phyloP scores from a whole-genome alignment of 2,113 vertebrate genomes.

The Columba livia region DNA sequence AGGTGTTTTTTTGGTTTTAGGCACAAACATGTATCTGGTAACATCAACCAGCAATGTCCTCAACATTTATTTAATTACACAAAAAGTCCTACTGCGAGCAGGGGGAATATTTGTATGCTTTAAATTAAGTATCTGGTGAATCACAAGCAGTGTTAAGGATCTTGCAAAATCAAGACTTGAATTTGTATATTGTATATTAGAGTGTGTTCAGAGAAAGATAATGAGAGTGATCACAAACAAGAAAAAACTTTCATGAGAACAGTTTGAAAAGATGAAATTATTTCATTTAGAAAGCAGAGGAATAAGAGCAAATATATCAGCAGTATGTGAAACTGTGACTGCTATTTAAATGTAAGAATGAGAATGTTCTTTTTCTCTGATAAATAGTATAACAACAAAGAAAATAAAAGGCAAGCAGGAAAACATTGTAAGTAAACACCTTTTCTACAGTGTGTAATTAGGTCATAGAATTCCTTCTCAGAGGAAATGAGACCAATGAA shows the following conservation, averaged over 20 bases:
- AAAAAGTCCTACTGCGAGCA: neutral
- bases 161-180: neutral
- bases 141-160: neutral
- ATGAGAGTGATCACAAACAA: neutral
- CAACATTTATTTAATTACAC: conserved; percentile 22
- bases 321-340: neutral
- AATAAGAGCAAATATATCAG: neutral
- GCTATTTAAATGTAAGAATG: neutral
- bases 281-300: neutral
- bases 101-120: neutral
- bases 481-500: neutral
- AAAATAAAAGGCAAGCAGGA: neutral
- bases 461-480: neutral
- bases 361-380: neutral
- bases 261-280: neutral
- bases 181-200: neutral
- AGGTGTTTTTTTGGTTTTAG: neutral
- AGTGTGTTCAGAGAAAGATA: neutral
- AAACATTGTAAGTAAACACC: neutral
- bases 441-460: neutral
- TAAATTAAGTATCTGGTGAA: neutral
- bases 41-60: neutral
- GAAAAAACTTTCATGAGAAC: neutral
- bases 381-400: neutral
- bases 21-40: neutral